phyloP scores from a whole-genome alignment of 1,140 invertebrate genomes.

The Drosophila albomicans region DNA sequence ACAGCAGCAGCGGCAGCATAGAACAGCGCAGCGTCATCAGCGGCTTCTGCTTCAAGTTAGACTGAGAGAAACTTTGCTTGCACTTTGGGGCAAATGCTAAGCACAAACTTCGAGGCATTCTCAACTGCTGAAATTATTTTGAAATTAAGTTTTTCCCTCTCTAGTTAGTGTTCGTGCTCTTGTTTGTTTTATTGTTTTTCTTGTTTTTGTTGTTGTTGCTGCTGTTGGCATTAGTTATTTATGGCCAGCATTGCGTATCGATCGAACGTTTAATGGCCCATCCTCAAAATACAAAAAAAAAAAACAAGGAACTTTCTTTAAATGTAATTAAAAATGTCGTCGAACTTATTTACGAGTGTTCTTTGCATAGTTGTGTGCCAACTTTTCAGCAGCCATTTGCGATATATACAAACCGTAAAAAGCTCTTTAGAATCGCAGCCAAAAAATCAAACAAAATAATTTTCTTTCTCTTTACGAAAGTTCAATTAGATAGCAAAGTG shows the following conservation, averaged over 20 bases:
- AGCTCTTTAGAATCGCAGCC: background rate
- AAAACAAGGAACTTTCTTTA: constrained; percentile 62
- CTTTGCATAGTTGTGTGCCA: constrained; percentile 65
- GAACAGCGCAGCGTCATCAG: constrained; percentile 9
- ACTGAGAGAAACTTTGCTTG: constrained; percentile 61
- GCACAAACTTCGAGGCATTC: constrained; percentile 58
- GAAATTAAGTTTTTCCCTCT: constrained; percentile 71
- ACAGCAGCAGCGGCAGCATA: constrained; percentile 13
- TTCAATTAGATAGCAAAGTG: no score
- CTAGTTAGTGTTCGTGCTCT: constrained; percentile 18
- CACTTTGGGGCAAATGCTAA: constrained; percentile 47
- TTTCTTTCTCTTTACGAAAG: no score
- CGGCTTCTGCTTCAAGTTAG: constrained; percentile 36
- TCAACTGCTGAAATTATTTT: constrained; percentile 71
- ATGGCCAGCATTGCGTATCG: constrained; percentile 73
- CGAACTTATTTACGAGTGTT: constrained; percentile 81
- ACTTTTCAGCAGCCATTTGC: constrained; percentile 52
- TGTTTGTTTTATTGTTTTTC: constrained; percentile 13
- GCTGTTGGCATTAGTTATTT: constrained; percentile 73
- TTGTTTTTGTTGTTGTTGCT: constrained; percentile 10
- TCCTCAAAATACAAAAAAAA: background rate
- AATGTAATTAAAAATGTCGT: constrained; percentile 83
- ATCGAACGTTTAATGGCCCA: constrained; percentile 69
- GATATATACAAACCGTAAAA: constrained; percentile 6
- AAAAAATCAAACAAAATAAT: background rate